Evolutionary conservation across 2,888 invertebrate species (phyloP).

Genomic region (Uropetala carovei): DNA sequence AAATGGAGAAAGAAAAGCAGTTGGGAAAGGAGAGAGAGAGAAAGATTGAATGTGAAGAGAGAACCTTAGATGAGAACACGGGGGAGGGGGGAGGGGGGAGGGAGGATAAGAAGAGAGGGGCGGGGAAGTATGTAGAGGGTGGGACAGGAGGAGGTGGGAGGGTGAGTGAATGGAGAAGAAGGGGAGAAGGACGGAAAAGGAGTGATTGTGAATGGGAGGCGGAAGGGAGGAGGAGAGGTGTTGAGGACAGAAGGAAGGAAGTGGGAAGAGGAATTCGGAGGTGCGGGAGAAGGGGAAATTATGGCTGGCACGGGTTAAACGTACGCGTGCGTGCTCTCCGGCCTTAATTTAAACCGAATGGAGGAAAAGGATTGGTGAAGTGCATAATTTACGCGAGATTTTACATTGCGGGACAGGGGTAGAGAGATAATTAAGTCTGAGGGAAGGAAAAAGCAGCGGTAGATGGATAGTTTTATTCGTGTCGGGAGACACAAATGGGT

Average conservation of each 20-base stretch:
- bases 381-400: neutral
- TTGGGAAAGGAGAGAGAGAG: neutral
- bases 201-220: neutral
- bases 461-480: neutral
- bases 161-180: neutral
- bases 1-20: neutral
- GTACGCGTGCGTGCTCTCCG: no score
- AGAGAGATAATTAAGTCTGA: neutral
- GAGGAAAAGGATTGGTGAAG: neutral
- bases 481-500: neutral
- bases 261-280: neutral
- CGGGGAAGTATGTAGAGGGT: no score
- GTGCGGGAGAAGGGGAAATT: no score
- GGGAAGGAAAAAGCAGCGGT: neutral
- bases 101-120: neutral
- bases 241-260: neutral
- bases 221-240: neutral
- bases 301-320: no score
- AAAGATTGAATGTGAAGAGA: no score
- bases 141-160: neutral
- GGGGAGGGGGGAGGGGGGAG: neutral
- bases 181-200: neutral
- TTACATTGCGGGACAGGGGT: neutral
- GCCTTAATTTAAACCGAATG: neutral
- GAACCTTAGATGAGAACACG: no score